Evolutionary conservation across 1,140 invertebrate species (phyloP), one percentile per base, ranked within the genome.

Genomic region (Micrasema minimum): DNA sequence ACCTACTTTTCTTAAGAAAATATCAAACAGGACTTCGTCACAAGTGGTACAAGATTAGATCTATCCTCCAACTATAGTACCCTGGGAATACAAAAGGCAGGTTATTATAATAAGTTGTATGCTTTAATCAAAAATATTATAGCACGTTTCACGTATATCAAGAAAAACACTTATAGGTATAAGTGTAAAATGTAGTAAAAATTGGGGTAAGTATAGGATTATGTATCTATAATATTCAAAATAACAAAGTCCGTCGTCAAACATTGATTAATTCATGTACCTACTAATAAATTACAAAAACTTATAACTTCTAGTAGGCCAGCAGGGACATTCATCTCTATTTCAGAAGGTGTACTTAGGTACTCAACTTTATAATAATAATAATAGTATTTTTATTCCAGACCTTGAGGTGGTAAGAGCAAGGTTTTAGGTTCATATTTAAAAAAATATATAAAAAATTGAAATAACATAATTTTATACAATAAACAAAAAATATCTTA

Each of bases 31-130:
- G 45, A 38, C 12, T 1, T 43, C 41, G 20, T 23, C 57, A 45
- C 59, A 46, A 46, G 62, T 50, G 45, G 62, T 43, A 18, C 45
- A 22, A 50, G 62, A 65, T 50, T 65, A 50, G 62, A 50, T 65
- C 50, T 50, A 65, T 65, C 45, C 50, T 14, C 50, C 45, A 12
- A 65, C 62, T 50, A 65, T 65, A 12, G 53, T 20, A n/a, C 23
- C n/a, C n/a, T n/a, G n/a, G n/a, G n/a, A n/a, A n/a, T n/a, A n/a
- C n/a, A n/a, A n/a, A n/a, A n/a, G n/a, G n/a, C n/a, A n/a, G n/a
- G n/a, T n/a, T n/a, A n/a, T n/a, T n/a, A n/a, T n/a, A n/a, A n/a
- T n/a, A n/a, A n/a, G n/a, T n/a, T n/a, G n/a, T n/a, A n/a, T n/a
- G n/a, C n/a, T n/a, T n/a, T n/a, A n/a, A n/a, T n/a, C n/a, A n/a